A percentile compares a stretch with the other conserved stretches of the same genome.
Conservation (phyloP, 2,113 vertebrate genomes). For the Ammospiza caudacuta region DNA sequence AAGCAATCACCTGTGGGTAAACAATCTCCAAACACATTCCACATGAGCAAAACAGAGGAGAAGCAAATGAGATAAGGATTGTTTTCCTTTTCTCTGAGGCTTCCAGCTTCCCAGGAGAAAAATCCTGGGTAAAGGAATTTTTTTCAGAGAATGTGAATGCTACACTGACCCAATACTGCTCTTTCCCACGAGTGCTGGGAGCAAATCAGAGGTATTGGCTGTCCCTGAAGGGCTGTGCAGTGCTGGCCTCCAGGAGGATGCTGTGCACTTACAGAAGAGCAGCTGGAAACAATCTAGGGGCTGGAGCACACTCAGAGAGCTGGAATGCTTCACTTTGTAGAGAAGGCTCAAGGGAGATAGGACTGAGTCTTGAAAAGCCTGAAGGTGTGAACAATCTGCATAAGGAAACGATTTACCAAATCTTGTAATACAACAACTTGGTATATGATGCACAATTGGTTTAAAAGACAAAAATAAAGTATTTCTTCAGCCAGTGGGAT, state of each 20-base stretch:
- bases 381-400: neutral
- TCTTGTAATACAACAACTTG: neutral
- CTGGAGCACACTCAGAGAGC: neutral
- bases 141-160: too few species aligned
- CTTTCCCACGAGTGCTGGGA: rapidly evolving
- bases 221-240: neutral
- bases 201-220: neutral
- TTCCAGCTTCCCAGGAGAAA: too few species aligned
- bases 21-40: too few species aligned
- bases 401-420: neutral
- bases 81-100: too few species aligned
- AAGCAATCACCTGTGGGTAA: too few species aligned
- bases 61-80: too few species aligned
- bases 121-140: too few species aligned
- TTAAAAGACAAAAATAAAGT: neutral
- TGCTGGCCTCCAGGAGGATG: neutral
- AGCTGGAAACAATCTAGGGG: neutral
- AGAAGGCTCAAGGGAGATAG: neutral
- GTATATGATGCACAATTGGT: neutral
- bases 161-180: neutral
- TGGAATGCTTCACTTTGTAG: neutral
- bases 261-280: neutral
- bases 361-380: neutral
- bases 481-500: neutral
- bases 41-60: too few species aligned